Percentiles rank a stretch among this genome's conserved stretches.
Conservation (phyloP, 1,140 invertebrate genomes). For the Cecropterus lyciades region DNA sequence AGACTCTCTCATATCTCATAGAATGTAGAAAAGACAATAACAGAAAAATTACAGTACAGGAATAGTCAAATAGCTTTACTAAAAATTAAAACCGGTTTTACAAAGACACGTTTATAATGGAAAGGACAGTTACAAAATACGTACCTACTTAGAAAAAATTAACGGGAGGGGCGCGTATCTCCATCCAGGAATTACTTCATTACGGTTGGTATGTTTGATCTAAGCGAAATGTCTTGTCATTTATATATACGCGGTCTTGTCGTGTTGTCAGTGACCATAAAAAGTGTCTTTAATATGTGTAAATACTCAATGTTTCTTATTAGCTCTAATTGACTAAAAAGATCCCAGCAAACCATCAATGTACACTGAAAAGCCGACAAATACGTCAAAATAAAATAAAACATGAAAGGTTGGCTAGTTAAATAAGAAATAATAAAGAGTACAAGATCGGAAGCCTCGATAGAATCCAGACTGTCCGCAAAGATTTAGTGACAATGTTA, state of each 20-base stretch:
- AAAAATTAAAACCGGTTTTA: too few species aligned
- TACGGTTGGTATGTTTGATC: not conserved
- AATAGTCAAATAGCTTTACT: too few species aligned
- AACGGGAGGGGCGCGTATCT: not conserved
- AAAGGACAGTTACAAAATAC: too few species aligned
- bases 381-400: not conserved
- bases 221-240: not conserved
- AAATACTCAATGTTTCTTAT: not conserved
- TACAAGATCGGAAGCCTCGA: conserved; percentile 17
- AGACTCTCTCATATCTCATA: too few species aligned
- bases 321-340: not conserved
- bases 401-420: not conserved
- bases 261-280: too few species aligned
- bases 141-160: too few species aligned
- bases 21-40: too few species aligned
- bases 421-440: conserved; percentile 17
- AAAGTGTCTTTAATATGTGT: not conserved
- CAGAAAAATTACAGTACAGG: too few species aligned
- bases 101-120: too few species aligned
- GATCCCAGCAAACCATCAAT: not conserved
- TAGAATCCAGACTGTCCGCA: conserved; percentile 17
- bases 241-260: not conserved
- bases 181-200: not conserved
- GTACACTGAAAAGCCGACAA: not conserved
- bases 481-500: conserved; percentile 24